A percentile compares a stretch with the other conserved stretches of the same genome.
Evolutionary conservation across 2,888 invertebrate genomes (phyloP).

Genomic region (Agriotes lineatus): DNA sequence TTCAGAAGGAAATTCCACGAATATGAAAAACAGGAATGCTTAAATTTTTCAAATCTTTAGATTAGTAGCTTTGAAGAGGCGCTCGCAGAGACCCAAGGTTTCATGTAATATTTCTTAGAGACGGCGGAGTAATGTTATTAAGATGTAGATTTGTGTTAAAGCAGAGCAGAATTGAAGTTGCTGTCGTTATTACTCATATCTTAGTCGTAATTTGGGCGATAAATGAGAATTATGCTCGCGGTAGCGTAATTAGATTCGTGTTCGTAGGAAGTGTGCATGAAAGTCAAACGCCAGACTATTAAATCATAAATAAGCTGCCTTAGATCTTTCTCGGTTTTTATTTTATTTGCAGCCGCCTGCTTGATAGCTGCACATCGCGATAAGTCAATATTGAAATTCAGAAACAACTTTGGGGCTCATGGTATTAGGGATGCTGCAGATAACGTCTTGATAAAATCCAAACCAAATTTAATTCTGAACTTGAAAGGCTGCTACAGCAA

Average conservation of each 20-base stretch:
- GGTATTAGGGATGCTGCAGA: not conserved
- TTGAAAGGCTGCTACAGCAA: constrained; percentile 3
- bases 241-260: not conserved
- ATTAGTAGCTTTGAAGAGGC: not conserved
- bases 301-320: too few relatives aligned
- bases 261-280: not conserved
- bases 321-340: not conserved
- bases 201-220: not conserved
- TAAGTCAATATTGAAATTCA: not conserved
- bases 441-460: constrained; percentile 8
- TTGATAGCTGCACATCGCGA: too few relatives aligned
- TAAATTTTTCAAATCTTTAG: not conserved
- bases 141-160: constrained; percentile 3
- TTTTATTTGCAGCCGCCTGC: not conserved
- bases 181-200: constrained; percentile 11
- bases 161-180: not conserved
- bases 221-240: not conserved
- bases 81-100: not conserved
- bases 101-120: constrained; percentile 6
- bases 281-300: too few relatives aligned
- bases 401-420: not conserved
- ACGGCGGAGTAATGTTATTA: not conserved
- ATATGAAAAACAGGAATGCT: too few relatives aligned
- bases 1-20: too few relatives aligned
- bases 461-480: constrained; percentile 6